Base-by-base conservation (phyloP, 2,888 invertebrate genomes). In the Clitarchus hookeri region DNA sequence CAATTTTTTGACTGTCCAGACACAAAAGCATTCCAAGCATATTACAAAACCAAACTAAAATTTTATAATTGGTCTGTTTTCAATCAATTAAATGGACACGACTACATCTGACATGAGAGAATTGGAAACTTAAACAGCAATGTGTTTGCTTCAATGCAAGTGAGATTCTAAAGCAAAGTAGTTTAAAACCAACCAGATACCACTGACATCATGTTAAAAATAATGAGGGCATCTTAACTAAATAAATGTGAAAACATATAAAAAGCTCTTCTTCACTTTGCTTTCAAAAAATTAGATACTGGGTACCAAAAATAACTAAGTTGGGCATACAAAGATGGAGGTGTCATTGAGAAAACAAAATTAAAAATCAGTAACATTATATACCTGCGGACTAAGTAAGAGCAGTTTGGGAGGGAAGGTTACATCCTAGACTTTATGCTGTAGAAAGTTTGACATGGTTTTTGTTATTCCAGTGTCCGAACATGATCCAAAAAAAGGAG, bases 11-110 rank as follows among this genome's bases (percentile, higher is more conserved):
- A 79, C 79, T 26, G 9, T 25, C 79, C 79, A 79, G 79, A 79
- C 27, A 26, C 19, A 79, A 79, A 79, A 19, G 79, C 79, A 79
- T 79, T 9, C 9, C 2, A 11, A 1, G 79, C 27, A 79, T 79
- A 79, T 13, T 79, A 79, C 79, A 8, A 79, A 79, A 79, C 79
- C 79, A 79, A 79, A 27, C 79, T 79, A 26, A 8, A 79, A 27
- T 2, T 79, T 1, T 19, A 79, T 27, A 79, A 79, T 27, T 79
- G 3, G 6, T 79, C 0, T 25, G 3, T 6, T 79, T 8, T 26
- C 79, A 79, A 79, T 79, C 19, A 11, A 79, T 25, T 19, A 16
- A 19, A 79, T 79, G 9, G n/a, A 27, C 12, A 11, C 9, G 2
- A 9, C 9, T 79, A 79, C 8, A 27, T 79, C 79, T 79, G 9